These are phyloP conservation scores for Eubasilissa regina DNA, from an alignment of 1,140 invertebrate species.

Conservation along the genomic window DNA sequence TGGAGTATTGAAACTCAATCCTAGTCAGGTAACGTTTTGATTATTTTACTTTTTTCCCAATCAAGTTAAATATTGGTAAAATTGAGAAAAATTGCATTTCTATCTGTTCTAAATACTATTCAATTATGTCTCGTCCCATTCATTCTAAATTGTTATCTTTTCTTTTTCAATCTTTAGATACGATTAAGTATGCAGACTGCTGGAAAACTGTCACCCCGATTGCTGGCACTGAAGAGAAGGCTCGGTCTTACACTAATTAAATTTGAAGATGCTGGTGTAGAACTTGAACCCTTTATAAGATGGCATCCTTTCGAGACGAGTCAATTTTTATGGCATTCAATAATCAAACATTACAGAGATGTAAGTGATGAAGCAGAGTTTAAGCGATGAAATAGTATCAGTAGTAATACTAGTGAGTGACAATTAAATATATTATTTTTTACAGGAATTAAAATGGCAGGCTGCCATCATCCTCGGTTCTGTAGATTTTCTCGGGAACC, in stretches of 20 bases:
- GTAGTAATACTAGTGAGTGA: too few relatives aligned
- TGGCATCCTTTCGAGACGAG: constrained; percentile 92
- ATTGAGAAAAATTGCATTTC: too few relatives aligned
- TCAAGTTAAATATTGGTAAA: too few relatives aligned
- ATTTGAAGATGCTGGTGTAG: constrained; percentile 96
- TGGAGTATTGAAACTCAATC: constrained; percentile 85
- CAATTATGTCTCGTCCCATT: too few relatives aligned
- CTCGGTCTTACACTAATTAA: constrained; percentile 91
- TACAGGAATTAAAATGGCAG: constrained; percentile 93
- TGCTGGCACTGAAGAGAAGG: constrained; percentile 87
- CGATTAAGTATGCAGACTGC: constrained; percentile 88
- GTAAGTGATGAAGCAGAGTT: constrained; percentile 65
- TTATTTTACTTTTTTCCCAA: too few relatives aligned
- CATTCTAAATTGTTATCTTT: too few relatives aligned
- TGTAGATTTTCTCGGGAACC: constrained; percentile 98
- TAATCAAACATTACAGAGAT: constrained; percentile 87
- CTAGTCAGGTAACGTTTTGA: constrained; percentile 74
- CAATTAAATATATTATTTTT: background rate
- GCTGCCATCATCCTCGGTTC: constrained; percentile 95
- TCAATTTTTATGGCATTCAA: constrained; percentile 83
- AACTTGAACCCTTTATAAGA: constrained; percentile 89
- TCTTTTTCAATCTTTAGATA: constrained; percentile 70
- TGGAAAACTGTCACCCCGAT: constrained; percentile 81
- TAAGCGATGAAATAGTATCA: background rate
- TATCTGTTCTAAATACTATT: too few relatives aligned